Evolutionary conservation across 2,888 invertebrate genomes (phyloP), one percentile per base, ranked within the genome.

Genomic region (Enchytraeus crypticus): DNA sequence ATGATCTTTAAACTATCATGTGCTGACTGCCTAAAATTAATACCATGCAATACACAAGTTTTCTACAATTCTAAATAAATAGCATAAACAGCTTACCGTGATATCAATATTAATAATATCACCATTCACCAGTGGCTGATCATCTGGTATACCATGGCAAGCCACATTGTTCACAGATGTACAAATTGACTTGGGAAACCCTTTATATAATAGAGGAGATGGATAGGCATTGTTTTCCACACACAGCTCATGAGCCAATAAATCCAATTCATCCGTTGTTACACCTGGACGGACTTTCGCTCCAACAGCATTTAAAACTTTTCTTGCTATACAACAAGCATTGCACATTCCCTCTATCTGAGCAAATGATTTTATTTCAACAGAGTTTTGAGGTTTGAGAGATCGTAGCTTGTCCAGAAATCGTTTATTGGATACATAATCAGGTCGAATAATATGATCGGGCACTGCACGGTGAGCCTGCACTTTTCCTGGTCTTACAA

Each of bases 141-240:
- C 82, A 80, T 98, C 97, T 0, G 98, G 98, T 72, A 98, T 98
- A 33, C 96, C 92, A 77, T 96, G 95, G 66, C 83, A 84, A 62
- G 83, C 83, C 5, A 84, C 82, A 72, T 84, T 84, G 72, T 84
- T 84, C 26, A 84, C 81, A 21, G 82, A 81, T 47, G 98, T 98
- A 77, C 97, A 98, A 78, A 96, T 96, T 51, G 96, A 97, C 73
- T 93, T 92, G 1, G 98, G 98, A 77, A 98, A 98, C 74, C 90
- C 87, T 79, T 96, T 95, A 79, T 98, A 98, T 79, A 96, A 96
- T 45, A 98, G 82, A 0, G 98, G 98, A 46, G 96, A 97, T 0
- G 98, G 98, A 77, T 99, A 98, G 76, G 97, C 98, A 67, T 97
- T 92, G 88, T 82, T 70, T 64, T 81, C 82, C 57, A 84, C 76